phyloP scores from a whole-genome alignment of 2,797 vertebrate species.

The Halcyon leucocephala region DNA sequence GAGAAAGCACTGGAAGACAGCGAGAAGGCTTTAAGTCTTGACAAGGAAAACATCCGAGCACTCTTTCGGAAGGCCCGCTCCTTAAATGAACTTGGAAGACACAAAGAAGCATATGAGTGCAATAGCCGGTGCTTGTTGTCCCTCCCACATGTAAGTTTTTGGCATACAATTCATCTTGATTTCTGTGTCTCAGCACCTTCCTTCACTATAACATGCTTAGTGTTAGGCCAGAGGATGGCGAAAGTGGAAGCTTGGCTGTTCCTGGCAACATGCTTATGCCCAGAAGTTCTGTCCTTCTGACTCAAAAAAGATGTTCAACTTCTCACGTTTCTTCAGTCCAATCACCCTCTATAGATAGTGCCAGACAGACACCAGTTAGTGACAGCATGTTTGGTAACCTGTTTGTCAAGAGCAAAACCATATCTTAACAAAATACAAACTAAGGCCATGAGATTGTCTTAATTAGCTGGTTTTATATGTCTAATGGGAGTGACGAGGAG shows the following conservation, averaged over 20 bases:
- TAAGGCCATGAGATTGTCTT: background rate
- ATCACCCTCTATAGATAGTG: background rate
- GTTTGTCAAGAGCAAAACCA: background rate
- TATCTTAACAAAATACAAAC: background rate
- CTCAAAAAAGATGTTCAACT: background rate
- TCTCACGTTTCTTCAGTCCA: background rate
- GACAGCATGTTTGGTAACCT: background rate
- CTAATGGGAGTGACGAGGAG: background rate
- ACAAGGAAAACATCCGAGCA: conserved; percentile 88
- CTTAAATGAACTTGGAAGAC: conserved; percentile 89
- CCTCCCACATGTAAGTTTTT: conserved; percentile 88
- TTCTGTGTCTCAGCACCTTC: background rate
- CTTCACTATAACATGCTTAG: background rate
- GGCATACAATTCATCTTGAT: background rate
- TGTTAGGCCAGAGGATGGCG: background rate
- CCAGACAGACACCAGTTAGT: background rate
- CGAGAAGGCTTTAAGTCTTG: conserved; percentile 85
- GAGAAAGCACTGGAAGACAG: conserved; percentile 94
- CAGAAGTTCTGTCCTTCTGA: background rate
- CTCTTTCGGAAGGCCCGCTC: conserved; percentile 93
- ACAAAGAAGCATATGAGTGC: conserved; percentile 95
- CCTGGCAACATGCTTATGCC: background rate
- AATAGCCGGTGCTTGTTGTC: conserved; percentile 93
- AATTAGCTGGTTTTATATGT: background rate
- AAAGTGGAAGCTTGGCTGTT: background rate